These are phyloP conservation scores for Harpagoxenus sublaevis DNA, from an alignment of 2,888 invertebrate genomes.

Conservation along the genomic window DNA sequence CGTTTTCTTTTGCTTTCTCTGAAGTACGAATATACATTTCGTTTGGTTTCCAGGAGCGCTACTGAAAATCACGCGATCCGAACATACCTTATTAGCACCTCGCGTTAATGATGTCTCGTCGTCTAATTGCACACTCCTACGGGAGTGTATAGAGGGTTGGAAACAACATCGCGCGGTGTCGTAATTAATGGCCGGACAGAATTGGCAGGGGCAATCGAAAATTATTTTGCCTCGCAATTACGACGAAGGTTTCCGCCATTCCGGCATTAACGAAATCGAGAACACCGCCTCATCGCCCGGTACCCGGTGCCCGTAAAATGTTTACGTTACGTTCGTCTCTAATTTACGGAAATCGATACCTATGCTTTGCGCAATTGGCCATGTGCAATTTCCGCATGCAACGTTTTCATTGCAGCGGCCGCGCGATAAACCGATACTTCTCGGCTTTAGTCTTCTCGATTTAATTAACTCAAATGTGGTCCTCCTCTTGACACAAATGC, in stretches of 20 bases:
- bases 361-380: slow-evolving; percentile 20
- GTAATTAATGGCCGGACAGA: slow-evolving; percentile 68
- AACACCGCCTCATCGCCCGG: background rate
- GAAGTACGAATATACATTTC: background rate
- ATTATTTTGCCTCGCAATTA: slow-evolving; percentile 67
- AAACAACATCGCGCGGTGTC: slow-evolving; percentile 57
- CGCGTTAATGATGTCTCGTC: background rate
- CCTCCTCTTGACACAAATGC: slow-evolving; percentile 25
- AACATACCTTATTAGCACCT: background rate
- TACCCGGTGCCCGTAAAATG: slow-evolving; percentile 8
- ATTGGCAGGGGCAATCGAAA: slow-evolving; percentile 60
- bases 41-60: background rate
- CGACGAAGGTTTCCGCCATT: slow-evolving; percentile 25
- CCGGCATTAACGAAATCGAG: slow-evolving; percentile 33
- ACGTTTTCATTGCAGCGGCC: slow-evolving; percentile 19
- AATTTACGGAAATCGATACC: slow-evolving; percentile 50
- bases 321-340: slow-evolving; percentile 34
- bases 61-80: background rate
- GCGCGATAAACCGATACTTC: slow-evolving; percentile 25
- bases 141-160: background rate
- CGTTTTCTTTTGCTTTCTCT: slow-evolving; percentile 53
- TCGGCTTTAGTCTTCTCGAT: slow-evolving; percentile 32
- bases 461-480: slow-evolving; percentile 37
- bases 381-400: slow-evolving; percentile 19
- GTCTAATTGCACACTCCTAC: slow-evolving; percentile 62